Base-by-base conservation (phyloP, 2,113 vertebrate species). In the Chionis minor region DNA sequence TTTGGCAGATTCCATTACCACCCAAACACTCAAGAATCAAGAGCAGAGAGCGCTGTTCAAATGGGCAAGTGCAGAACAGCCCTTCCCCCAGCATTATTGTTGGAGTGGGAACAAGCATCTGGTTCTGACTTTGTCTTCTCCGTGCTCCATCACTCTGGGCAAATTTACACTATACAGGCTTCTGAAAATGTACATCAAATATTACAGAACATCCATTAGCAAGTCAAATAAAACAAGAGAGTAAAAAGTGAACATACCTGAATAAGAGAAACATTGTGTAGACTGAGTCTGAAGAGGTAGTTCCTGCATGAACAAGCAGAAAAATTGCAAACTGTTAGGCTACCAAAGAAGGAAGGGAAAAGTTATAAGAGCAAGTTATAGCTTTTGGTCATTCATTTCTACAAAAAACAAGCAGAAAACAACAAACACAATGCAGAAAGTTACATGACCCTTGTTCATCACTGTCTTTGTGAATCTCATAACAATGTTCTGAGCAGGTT, bases 231-330 rank as follows among this genome's bases (percentile, higher is more conserved):
- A 95, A 92, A 54, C 13, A 75, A 75, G 8, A 90, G 10, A 87
- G 44, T 47, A 86, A 71, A 92, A 91, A 88, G 15, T 70, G 84
- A 91, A 72, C 98, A 71, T 99, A 99, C 99, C 99, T 99, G 99
- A 92, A 99, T 98, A 72, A 99, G 98, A 77, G 99, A 99, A 98
- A 99, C 90, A 95, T 99, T 99, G 97, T 97, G 98, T 82, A 99
- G 98, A 97, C 98, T 99, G 98, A 99, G 98, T 97, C 99, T 98
- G 99, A 99, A 99, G 98, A 99, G 99, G 98, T 98, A 98, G 98
- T 99, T 99, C 98, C 99, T 99, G 98, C 71, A 91, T 67, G 94
- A 98, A 95, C 74, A 98, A 97, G 90, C 96, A 97, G 92, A 86
- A 80, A 84, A 97, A 94, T 92, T 72, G 92, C 78, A 92, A 91